Base-by-base conservation (phyloP, 1,140 invertebrate species). In the Meloidogyne exigua region DNA sequence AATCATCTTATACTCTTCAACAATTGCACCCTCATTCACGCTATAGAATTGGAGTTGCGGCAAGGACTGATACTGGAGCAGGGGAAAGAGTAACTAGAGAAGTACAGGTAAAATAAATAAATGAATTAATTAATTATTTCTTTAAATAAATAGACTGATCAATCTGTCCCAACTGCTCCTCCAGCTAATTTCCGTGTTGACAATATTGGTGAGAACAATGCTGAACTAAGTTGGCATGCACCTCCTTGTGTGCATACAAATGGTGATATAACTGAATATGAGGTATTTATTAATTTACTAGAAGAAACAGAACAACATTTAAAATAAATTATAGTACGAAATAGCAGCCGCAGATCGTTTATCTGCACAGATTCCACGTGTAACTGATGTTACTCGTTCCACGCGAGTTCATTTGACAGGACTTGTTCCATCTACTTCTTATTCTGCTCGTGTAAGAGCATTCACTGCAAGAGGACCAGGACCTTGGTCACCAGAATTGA, bases 1-100 rank as follows among this genome's bases (percentile, higher is more conserved):
- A 80, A 42, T 78, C 85, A 21, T 72, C 76, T 11, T 87, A 82
- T 69, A 86, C 81, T 11, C 67, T 87, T 32, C 76, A 69, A 64
- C 85, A 86, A 39, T 75, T 87, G 1, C 78, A 87, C n/a, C 85
- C 85, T 36, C 85, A 87, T 66, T 87, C 85, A n/a, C 82, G 81
- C 62, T 87, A 87, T 70, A 72, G 85, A 49, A 84, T 87, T 64
- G 85, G 86, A 15, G 85, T 87, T 13, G 86, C 86, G 11, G 85
- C 85, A 9, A 77, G 81, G 67, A 88, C 85, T 1, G 57, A 73
- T n/a, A 23, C 36, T 21, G 71, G 71, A 21, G 71, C 84, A 32
- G 84, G 85, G 25, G 85, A 87, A 68, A 76, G 84, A 32, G 78
- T 87, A 13, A 80, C 85, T 23, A 80, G 87, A n/a, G 85, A 87